Evolutionary conservation across 2,797 vertebrate genomes (phyloP).

Genomic region (Carcharodon carcharias): DNA sequence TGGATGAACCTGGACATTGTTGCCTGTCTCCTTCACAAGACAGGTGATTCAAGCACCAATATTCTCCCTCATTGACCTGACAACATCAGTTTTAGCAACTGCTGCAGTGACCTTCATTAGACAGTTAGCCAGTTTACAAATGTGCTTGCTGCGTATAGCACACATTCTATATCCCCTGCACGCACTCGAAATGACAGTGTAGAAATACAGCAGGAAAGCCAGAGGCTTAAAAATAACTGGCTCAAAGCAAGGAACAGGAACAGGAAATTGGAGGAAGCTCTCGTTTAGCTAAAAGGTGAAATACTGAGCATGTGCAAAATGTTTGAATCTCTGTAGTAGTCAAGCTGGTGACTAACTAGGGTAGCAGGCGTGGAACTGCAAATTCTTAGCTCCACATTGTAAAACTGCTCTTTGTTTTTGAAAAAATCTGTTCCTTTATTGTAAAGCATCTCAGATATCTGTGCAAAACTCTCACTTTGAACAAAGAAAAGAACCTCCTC

Average conservation of each 20-base stretch:
- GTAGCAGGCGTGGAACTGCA: neutral
- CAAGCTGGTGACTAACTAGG: neutral
- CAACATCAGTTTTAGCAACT: neutral
- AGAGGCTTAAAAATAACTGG: neutral
- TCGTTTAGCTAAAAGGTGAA: conserved; percentile 16
- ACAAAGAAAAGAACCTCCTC: neutral
- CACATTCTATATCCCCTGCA: neutral
- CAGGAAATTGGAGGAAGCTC: conserved; percentile 1
- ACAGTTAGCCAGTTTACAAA: neutral
- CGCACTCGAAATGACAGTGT: neutral
- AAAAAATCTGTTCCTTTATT: conserved; percentile 13
- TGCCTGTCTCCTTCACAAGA: neutral
- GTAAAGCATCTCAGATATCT: neutral
- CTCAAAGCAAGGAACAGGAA: neutral
- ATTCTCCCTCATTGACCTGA: neutral
- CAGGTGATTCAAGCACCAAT: neutral
- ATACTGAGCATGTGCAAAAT: conserved; percentile 25
- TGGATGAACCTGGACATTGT: neutral
- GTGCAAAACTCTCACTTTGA: neutral
- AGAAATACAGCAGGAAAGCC: neutral
- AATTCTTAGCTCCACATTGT: neutral
- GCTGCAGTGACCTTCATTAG: neutral
- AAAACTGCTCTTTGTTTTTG: neutral
- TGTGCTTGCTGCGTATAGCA: neutral
- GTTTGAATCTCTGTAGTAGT: neutral